Conservation (phyloP, 2,113 vertebrate species). For the Scomber colias region DNA sequence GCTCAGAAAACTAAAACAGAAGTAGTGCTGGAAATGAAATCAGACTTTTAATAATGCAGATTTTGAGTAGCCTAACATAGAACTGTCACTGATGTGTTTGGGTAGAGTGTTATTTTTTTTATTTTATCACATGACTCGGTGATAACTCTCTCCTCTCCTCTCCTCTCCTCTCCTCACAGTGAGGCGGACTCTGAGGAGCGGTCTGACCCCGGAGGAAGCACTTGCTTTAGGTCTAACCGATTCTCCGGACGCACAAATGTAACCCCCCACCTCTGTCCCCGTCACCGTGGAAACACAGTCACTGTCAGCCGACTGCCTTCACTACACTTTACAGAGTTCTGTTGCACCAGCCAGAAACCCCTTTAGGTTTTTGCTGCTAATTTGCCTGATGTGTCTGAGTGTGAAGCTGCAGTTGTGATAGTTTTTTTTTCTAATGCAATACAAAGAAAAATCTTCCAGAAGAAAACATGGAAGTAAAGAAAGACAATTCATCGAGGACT, state of each 20-base stretch:
- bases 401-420: constrained; percentile 31
- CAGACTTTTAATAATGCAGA: too few relatives aligned
- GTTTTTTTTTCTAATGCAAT: constrained; percentile 13
- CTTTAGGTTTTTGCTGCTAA: constrained; percentile 47
- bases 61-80: too few relatives aligned
- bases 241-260: constrained; percentile 89
- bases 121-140: background rate
- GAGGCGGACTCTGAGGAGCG: constrained; percentile 94
- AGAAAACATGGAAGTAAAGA: background rate
- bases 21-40: too few relatives aligned
- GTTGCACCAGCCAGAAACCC: constrained; percentile 36
- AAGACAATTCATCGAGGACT: background rate
- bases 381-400: constrained; percentile 59
- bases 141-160: background rate
- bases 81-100: background rate
- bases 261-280: constrained; percentile 47
- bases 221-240: constrained; percentile 91
- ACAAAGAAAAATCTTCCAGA: background rate
- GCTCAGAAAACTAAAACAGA: too few relatives aligned
- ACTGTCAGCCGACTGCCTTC: constrained; percentile 33
- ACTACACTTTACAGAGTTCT: constrained; percentile 5
- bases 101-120: background rate
- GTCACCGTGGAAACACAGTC: constrained; percentile 12
- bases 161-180: constrained; percentile 78
- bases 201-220: constrained; percentile 94